phyloP scores from a whole-genome alignment of 2,888 invertebrate species.

The Hirtodrosophila confusa region DNA sequence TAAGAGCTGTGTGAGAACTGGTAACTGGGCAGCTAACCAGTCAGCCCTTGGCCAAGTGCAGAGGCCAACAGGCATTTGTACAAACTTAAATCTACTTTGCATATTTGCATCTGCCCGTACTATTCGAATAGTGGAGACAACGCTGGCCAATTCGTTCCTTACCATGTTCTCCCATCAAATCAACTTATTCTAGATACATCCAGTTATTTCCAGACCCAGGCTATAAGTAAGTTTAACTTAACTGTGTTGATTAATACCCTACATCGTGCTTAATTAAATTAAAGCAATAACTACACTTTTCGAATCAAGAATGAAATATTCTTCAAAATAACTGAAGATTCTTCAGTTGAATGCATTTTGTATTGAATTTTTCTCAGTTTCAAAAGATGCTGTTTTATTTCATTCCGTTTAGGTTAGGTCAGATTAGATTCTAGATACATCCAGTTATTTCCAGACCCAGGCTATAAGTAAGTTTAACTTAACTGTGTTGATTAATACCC shows the following conservation, averaged over 20 bases:
- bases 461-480: too few species aligned
- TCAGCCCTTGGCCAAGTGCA: constrained; percentile 57
- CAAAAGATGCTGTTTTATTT: too few species aligned
- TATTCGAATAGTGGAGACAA: constrained; percentile 9
- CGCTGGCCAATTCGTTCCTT: constrained; percentile 10
- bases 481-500: too few species aligned
- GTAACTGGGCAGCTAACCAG: constrained; percentile 43
- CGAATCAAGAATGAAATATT: too few species aligned
- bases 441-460: background rate
- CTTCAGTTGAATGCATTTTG: too few species aligned
- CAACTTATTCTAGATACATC: constrained; percentile 9
- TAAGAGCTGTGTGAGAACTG: constrained; percentile 31
- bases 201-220: constrained; percentile 11
- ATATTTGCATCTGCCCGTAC: constrained; percentile 37
- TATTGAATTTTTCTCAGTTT: too few species aligned
- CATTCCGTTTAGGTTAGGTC: too few species aligned
- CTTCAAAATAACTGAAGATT: too few species aligned
- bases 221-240: background rate
- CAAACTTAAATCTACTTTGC: constrained; percentile 48
- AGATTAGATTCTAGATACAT: background rate
- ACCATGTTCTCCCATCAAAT: constrained; percentile 16
- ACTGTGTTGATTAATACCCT: too few species aligned
- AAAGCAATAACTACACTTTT: too few species aligned
- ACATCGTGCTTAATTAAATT: too few species aligned
- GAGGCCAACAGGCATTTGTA: constrained; percentile 37